Percentiles rank a stretch among this genome's conserved stretches.
phyloP scores from a whole-genome alignment of 2,888 invertebrate species.

The Harpagoxenus sublaevis region DNA sequence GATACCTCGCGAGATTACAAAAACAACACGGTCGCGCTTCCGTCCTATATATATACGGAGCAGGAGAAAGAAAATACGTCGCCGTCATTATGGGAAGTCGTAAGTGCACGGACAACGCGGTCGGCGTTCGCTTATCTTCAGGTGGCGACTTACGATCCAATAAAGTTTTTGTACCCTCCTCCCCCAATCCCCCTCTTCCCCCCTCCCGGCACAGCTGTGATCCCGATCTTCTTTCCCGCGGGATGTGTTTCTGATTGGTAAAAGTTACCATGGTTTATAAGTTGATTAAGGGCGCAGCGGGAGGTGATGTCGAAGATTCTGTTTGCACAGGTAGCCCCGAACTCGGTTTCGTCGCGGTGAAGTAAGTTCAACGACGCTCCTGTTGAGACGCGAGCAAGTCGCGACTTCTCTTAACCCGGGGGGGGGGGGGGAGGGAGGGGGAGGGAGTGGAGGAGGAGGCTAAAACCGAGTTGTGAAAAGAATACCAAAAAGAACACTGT shows the following conservation, averaged over 20 bases:
- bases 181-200: background rate
- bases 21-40: conserved; percentile 61
- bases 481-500: conserved; percentile 28
- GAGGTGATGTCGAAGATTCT: conserved; percentile 26
- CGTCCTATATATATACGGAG: conserved; percentile 2
- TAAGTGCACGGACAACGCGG: conserved; percentile 62
- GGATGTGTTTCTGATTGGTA: conserved; percentile 66
- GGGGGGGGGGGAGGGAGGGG: too few species aligned
- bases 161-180: conserved; percentile 68
- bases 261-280: conserved; percentile 66
- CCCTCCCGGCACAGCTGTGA: conserved; percentile 66
- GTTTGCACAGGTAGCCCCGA: conserved; percentile 38
- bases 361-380: background rate
- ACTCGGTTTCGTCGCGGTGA: conserved; percentile 28
- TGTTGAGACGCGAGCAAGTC: conserved; percentile 26
- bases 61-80: conserved; percentile 69
- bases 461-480: background rate
- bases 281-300: conserved; percentile 64
- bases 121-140: conserved; percentile 55
- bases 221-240: conserved; percentile 68
- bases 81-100: conserved; percentile 46
- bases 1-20: conserved; percentile 48
- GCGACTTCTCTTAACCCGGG: conserved; percentile 9
- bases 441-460: too few species aligned
- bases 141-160: conserved; percentile 76